Percentiles rank a stretch among this genome's conserved stretches.
Conservation (phyloP, 2,113 vertebrate species). For the Apus apus region DNA sequence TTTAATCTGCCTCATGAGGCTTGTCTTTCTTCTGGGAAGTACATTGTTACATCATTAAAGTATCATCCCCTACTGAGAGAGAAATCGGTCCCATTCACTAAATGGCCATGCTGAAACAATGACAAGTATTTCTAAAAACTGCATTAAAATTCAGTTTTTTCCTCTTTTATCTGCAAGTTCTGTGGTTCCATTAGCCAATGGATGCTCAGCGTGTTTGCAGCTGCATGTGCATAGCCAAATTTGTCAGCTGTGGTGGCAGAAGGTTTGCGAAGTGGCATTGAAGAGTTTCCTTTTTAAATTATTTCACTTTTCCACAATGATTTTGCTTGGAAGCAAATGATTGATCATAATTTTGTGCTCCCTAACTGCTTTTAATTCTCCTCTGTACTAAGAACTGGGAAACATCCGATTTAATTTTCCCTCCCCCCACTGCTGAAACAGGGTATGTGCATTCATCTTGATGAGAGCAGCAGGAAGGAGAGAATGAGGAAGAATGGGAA, state of each 20-base stretch:
- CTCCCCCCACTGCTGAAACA: neutral
- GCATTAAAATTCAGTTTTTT: slow-evolving; percentile 69
- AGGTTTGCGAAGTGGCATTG: neutral
- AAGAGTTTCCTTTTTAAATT: neutral
- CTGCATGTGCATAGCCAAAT: neutral
- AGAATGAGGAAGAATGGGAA: slow-evolving; percentile 1
- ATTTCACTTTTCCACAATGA: neutral
- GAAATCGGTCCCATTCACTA: slow-evolving; percentile 72
- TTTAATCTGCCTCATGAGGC: slow-evolving; percentile 77
- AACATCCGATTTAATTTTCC: neutral
- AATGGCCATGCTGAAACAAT: slow-evolving; percentile 67
- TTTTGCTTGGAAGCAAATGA: neutral
- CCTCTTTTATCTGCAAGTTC: slow-evolving; percentile 19
- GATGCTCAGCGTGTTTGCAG: slow-evolving; percentile 3
- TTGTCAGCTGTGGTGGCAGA: neutral
- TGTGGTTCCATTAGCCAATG: neutral
- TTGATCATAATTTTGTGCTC: neutral
- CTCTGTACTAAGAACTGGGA: neutral
- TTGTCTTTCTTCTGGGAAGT: slow-evolving; percentile 76
- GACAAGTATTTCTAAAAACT: slow-evolving; percentile 74
- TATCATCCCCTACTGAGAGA: slow-evolving; percentile 73
- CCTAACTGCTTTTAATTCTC: neutral
- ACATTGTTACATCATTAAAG: slow-evolving; percentile 75
- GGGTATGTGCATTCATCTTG: neutral
- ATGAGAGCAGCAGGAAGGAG: slow-evolving; percentile 1